Base-by-base conservation (phyloP, 2,888 invertebrate genomes). In the Apotomis capreana region DNA sequence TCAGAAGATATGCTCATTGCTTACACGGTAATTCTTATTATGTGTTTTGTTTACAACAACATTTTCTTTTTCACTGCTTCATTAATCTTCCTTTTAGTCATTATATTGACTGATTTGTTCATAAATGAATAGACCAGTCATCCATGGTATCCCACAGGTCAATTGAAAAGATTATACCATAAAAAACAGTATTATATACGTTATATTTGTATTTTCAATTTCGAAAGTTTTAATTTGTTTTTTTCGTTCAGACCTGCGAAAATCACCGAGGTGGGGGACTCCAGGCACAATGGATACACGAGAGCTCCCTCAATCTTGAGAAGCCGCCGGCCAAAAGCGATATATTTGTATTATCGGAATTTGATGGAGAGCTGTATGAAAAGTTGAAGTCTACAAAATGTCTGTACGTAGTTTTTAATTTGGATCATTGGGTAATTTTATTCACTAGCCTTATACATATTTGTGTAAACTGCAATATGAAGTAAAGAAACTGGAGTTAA, bases 261-360 rank as follows among this genome's bases (percentile, higher is more conserved):
- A 95, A 95, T 76, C 94, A 95, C 65, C 83, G 87, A 4, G 88
- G 90, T 0, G 89, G 89, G 77, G 94, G 95, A 3, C 89, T 96
- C 0, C 87, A 90, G 75, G 94, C 95, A 0, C 83, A 84, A 49
- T 97, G 97, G 96, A 91, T 96, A 2, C 91, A 91, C 9, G 95
- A 96, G 80, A 86, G 89, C 4, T 91, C 95, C 12, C 95, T 95
- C 75, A 87, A 93, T 0, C 87, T 95, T 9, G 94, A 95, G 57
- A 94, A 93, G 8, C 95, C 95, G 36, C 83, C 95, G 3, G 90
- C 90, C 0, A 95, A 95, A 77, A 95, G 94, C 77, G 96, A 97
- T 90, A 95, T 97, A 1, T 96, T 97, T 84, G 95, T 98, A 0
- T 93, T 98, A 81, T 95, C 97, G 70, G 93, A 95, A 59, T 98